Evolutionary conservation across 2,888 invertebrate species (phyloP).

Genomic region (Microctonus brassicae): DNA sequence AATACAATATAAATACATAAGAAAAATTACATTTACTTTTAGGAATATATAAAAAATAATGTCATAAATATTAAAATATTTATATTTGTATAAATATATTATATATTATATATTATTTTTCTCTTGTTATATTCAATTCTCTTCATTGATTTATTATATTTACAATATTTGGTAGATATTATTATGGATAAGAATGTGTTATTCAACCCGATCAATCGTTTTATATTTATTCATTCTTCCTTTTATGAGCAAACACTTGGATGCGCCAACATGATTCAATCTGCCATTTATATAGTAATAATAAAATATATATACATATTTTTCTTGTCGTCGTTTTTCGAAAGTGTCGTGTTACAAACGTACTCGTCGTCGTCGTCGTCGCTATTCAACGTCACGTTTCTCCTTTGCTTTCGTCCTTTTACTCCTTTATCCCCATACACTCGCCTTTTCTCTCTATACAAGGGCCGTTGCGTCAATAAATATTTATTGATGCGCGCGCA

Average conservation of each 20-base stretch:
- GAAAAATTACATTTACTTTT: neutral
- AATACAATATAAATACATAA: neutral
- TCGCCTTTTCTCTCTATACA: conserved; percentile 14
- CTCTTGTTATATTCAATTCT: neutral
- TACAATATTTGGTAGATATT: neutral
- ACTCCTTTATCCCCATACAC: neutral
- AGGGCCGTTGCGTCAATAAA: conserved; percentile 38
- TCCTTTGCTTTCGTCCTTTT: neutral
- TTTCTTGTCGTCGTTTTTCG: neutral
- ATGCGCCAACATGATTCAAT: conserved; percentile 21
- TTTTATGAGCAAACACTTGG: conserved; percentile 15
- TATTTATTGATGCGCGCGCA: conserved; percentile 41
- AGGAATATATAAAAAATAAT: neutral
- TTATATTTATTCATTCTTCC: conserved; percentile 14
- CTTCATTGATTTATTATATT: conserved; percentile 18
- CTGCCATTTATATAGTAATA: neutral
- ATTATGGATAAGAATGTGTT: neutral
- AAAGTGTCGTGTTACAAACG: conserved; percentile 18
- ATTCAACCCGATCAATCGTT: conserved; percentile 15
- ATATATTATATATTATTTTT: neutral
- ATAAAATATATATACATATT: neutral
- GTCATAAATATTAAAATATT: neutral
- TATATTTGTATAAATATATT: too few relatives aligned
- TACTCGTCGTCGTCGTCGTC: conserved; percentile 21
- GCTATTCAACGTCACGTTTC: conserved; percentile 28